phyloP scores from a whole-genome alignment of 2,888 invertebrate species.

The Drosophila anomelani region DNA sequence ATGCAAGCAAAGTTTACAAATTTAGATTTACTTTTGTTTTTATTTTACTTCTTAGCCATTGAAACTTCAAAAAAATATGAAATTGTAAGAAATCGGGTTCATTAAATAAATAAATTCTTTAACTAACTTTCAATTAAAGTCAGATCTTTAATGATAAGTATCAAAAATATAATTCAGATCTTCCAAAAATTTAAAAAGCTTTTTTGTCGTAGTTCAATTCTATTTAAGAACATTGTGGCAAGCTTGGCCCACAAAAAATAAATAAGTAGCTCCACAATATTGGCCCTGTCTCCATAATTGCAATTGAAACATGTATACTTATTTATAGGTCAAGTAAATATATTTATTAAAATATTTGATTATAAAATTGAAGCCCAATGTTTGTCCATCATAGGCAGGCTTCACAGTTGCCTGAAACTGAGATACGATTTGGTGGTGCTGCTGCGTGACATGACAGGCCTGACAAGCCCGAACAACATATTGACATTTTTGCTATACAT shows the following conservation, averaged over 20 bases:
- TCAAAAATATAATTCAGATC: background rate
- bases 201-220: too few relatives aligned
- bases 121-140: background rate
- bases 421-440: slow-evolving; percentile 68
- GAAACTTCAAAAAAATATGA: background rate
- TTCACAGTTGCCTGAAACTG: slow-evolving; percentile 54
- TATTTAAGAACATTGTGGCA: too few relatives aligned
- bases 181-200: background rate
- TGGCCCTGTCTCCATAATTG: background rate
- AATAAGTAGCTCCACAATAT: background rate
- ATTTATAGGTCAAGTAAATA: background rate
- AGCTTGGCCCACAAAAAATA: background rate
- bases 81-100: background rate
- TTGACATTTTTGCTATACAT: slow-evolving; percentile 77
- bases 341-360: too few relatives aligned
- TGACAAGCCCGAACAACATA: slow-evolving; percentile 79
- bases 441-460: slow-evolving; percentile 74
- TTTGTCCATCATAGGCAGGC: background rate
- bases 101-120: background rate
- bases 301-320: background rate
- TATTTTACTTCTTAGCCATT: background rate
- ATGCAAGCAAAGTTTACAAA: background rate
- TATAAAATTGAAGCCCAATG: background rate
- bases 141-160: background rate
- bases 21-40: background rate